Conservation (phyloP, 37 sponge, comb jelly and placozoan genomes). For the Eunapius fragilis region DNA sequence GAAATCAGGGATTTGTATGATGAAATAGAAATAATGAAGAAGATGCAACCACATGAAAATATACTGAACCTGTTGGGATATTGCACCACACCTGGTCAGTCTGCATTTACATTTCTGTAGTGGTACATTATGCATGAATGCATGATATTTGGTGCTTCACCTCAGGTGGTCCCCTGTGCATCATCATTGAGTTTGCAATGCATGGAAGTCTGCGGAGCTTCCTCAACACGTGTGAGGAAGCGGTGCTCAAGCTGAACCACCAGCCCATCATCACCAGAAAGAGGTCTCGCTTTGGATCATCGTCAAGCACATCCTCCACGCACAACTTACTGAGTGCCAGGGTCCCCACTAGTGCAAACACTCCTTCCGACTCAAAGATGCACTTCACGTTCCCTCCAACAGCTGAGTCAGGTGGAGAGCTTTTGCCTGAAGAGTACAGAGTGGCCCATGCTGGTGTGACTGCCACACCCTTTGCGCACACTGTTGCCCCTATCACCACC, state of each 20-base stretch:
- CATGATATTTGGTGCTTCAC: neutral
- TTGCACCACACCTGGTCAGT: conserved; percentile 48
- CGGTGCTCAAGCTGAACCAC: conserved; percentile 18
- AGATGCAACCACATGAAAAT: conserved; percentile 62
- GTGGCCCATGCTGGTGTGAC: neutral
- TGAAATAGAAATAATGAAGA: conserved; percentile 63
- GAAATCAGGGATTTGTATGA: conserved; percentile 43
- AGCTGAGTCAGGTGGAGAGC: neutral
- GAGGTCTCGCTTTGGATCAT: neutral
- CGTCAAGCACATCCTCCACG: conserved; percentile 25
- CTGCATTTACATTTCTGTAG: neutral
- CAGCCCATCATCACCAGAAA: conserved; percentile 16
- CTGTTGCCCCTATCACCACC: conserved; percentile 32
- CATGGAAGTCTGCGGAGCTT: conserved; percentile 62
- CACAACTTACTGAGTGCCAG: conserved; percentile 2
- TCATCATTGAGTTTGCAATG: conserved; percentile 70
- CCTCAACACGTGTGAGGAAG: conserved; percentile 44
- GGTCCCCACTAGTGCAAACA: conserved; percentile 14
- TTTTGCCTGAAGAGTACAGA: neutral
- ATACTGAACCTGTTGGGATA: conserved; percentile 68
- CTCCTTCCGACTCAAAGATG: neutral
- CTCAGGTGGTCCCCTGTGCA: conserved; percentile 26
- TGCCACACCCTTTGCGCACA: neutral
- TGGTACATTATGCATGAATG: neutral
- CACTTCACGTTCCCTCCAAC: neutral